Evolutionary conservation across 2,113 vertebrate genomes (phyloP), one percentile per base, ranked within the genome.

Genomic region (Melanocharis versteri): DNA sequence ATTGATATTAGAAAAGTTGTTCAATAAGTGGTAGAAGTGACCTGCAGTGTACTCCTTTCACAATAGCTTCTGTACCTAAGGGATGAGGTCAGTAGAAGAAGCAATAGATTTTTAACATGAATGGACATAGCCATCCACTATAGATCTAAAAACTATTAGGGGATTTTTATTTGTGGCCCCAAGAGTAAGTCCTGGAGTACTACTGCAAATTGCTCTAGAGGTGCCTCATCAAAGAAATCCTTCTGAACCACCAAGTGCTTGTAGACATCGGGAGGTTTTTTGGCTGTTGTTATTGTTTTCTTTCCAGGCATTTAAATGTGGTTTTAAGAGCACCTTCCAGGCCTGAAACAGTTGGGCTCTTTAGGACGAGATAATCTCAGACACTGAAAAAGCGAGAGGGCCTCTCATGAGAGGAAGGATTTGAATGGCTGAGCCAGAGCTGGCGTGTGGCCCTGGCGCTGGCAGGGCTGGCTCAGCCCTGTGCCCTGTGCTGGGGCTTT

Each of bases 401-500:
- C 57, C 83, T 13, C 65, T 68, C 1, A 1, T 0, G 4, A 50
- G 64, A 69, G 54, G 71, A 76, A 33, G 61, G 68, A 56, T 72
- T 80, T 22, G 56, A 48, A 11, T 23, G 77, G 56, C 53, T 5
- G 5, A 58, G 70, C 65, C 16, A 60, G 68, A 54, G 65, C 60
- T 80, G 69, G 83, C 13, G 0, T 10, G 27, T 13, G 62, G 45
- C 64, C 26, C 39, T 2, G 6, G 51, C 2, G 1, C 65, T 39
- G 88, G 60, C 57, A 35, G 62, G 28, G 42, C 42, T 33, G 50
- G 60, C 56, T 75, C 6, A 60, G 44, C 37, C 33, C 48, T 1
- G 11, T 56, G 28, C n/a, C 16, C 53, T 61, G 37, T 0, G 0
- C 58, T 10, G 72, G 42, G 71, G 5, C 4, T 0, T 50, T 76